Conservation (phyloP, 2,113 vertebrate species). For the Crypturellus undulatus region DNA sequence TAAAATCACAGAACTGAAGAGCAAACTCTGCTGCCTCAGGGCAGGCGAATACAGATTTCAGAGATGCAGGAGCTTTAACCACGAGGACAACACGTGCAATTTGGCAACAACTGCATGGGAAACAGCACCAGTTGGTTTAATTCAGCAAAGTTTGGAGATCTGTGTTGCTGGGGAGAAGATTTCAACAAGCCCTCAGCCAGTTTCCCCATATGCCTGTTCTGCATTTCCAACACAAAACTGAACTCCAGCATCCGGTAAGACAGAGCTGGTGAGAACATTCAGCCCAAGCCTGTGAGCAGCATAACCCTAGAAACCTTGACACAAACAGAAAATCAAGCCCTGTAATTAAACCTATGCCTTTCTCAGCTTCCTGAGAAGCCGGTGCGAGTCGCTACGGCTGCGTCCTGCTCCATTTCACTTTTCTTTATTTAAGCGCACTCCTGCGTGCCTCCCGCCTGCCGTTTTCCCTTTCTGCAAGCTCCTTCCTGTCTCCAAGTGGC, state of each 20-base stretch:
- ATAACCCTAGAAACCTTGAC: accelerated
- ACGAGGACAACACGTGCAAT: background rate
- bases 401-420: background rate
- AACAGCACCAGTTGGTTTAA: background rate
- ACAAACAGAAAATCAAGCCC: background rate
- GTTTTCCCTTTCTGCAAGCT: conserved; percentile 64
- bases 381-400: accelerated
- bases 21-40: accelerated
- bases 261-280: background rate
- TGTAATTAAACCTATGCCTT: background rate
- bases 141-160: background rate
- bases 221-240: accelerated
- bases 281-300: accelerated
- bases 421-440: background rate
- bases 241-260: accelerated
- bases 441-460: background rate
- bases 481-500: conserved; percentile 75
- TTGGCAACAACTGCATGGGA: accelerated
- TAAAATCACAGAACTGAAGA: background rate
- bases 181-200: too few relatives aligned
- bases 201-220: too few relatives aligned
- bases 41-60: background rate
- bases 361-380: background rate
- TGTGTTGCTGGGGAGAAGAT: accelerated
- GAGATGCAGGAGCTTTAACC: accelerated